Evolutionary conservation across 2,888 invertebrate genomes (phyloP), one percentile per base, ranked within the genome.

Genomic region (Drosophila prolongata): DNA sequence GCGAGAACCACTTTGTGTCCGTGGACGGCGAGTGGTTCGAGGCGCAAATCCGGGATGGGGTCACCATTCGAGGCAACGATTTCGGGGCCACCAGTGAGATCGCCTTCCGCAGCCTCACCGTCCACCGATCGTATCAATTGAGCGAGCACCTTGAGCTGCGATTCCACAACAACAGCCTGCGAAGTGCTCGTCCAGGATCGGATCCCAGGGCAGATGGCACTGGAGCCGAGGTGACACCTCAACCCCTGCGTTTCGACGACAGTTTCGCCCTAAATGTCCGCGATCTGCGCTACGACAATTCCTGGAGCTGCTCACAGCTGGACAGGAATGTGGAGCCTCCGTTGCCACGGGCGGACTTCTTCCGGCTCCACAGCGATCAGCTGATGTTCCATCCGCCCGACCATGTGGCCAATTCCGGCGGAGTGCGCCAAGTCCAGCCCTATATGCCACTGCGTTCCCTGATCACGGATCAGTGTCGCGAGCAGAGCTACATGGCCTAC

Each of bases 1-100:
- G 89, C 46, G 89, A 89, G 37, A 92, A 92, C 66, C 78, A 77
- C 34, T 91, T 92, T 60, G 76, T 79, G 3, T 79, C 80, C 52
- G 81, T 91, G 30, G 89, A 91, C 55, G 91, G 91, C n/a, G 92
- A 92, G 61, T 92, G 92, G 90, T 76, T 91, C 19, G 89, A 90
- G 66, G 90, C 89, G 14, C 80, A 81, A 64, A 79, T 92, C 8
- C 83, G 89, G 5, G 90, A 92, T 19, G 89, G 85, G n/a, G 83
- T 90, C 2, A 64, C 86, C 6, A 78, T 92, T 54, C 80, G 90
- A 11, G 88, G 88, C 64, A 92, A 92, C 77, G 61, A 87, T 50
- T 92, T 92, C 74, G 91, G 91, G 4, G 69, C 78, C 24, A 90
- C 90, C 49, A 90, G 90, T 62, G 88, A 87, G n/a, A 89, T 90